Evolutionary conservation across 2,797 vertebrate species (phyloP).

Genomic region (Darevskia nairensis): DNA sequence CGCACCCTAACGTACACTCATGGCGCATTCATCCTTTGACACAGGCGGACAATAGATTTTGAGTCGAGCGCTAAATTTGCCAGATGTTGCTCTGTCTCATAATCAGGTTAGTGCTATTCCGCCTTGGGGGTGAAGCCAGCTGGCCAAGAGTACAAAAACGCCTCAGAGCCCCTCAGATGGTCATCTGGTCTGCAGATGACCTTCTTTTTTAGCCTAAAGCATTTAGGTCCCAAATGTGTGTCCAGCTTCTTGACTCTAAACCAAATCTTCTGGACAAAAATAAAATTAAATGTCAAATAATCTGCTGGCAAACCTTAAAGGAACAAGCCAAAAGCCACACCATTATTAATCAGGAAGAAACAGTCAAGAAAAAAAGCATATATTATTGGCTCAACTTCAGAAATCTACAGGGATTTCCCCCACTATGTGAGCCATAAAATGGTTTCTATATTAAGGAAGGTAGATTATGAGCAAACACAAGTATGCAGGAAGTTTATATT

Average conservation of each 20-base stretch:
- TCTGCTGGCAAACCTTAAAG: conserved; percentile 57
- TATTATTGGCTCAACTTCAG: background rate
- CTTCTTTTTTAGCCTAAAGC: conserved; percentile 43
- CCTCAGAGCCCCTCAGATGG: conserved; percentile 34
- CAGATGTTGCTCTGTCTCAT: conserved; percentile 91
- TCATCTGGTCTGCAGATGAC: conserved; percentile 59
- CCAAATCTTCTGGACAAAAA: conserved; percentile 51
- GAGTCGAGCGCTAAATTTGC: conserved; percentile 74
- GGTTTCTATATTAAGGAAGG: background rate
- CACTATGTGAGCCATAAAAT: background rate
- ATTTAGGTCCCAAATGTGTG: conserved; percentile 53
- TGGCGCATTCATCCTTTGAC: conserved; percentile 82
- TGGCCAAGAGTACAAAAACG: conserved; percentile 56
- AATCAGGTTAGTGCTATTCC: conserved; percentile 75
- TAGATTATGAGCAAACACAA: background rate
- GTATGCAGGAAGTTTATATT: background rate
- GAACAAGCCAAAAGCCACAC: conserved; percentile 47
- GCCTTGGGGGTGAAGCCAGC: conserved; percentile 77
- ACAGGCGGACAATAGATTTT: conserved; percentile 75
- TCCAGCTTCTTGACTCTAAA: conserved; percentile 66
- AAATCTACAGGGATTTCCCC: background rate
- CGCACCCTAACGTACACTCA: conserved; percentile 82
- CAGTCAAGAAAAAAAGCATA: conserved; percentile 34
- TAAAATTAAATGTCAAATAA: conserved; percentile 67
- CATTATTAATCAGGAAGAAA: conserved; percentile 63